phyloP scores from a whole-genome alignment of 2,888 invertebrate genomes.

The Drosophila seclusa region DNA sequence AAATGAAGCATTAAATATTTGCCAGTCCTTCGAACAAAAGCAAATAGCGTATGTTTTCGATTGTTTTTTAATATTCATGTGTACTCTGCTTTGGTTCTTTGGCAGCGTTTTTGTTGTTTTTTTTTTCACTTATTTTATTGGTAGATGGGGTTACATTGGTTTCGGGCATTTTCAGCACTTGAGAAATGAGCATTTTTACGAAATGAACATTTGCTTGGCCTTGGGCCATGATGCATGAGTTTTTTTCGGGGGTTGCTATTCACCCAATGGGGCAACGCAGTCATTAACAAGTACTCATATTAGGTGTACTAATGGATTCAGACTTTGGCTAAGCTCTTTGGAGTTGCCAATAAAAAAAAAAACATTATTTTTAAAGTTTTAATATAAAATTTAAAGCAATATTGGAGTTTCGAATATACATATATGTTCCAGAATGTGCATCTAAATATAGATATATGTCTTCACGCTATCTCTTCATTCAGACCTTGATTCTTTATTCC shows the following conservation, averaged over 20 bases:
- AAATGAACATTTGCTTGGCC: slow-evolving; percentile 76
- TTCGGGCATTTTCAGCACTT: slow-evolving; percentile 64
- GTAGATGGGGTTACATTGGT: slow-evolving; percentile 35
- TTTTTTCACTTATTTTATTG: background rate
- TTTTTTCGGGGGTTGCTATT: slow-evolving; percentile 36
- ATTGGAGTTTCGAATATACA: background rate
- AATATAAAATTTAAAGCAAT: background rate
- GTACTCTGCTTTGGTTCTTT: slow-evolving; percentile 10
- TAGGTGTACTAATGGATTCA: slow-evolving; percentile 45
- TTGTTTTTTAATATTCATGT: slow-evolving; percentile 75
- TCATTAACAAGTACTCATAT: slow-evolving; percentile 41
- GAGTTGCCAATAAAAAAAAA: background rate
- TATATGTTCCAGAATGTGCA: background rate
- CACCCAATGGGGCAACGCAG: slow-evolving; percentile 13
- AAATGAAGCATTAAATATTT: slow-evolving; percentile 76
- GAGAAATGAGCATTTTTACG: slow-evolving; percentile 75
- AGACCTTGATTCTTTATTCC: slow-evolving; percentile 23
- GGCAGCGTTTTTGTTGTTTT: slow-evolving; percentile 2
- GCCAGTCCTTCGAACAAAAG: slow-evolving; percentile 59
- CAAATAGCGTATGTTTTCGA: slow-evolving; percentile 70
- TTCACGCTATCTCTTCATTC: background rate
- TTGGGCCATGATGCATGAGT: slow-evolving; percentile 42
- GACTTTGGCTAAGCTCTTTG: background rate
- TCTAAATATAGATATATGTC: background rate
- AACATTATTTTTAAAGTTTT: background rate